Percentiles rank a stretch among this genome's conserved stretches.
Evolutionary conservation across 2,797 vertebrate species (phyloP).

Genomic region (Oreochromis grahami): DNA sequence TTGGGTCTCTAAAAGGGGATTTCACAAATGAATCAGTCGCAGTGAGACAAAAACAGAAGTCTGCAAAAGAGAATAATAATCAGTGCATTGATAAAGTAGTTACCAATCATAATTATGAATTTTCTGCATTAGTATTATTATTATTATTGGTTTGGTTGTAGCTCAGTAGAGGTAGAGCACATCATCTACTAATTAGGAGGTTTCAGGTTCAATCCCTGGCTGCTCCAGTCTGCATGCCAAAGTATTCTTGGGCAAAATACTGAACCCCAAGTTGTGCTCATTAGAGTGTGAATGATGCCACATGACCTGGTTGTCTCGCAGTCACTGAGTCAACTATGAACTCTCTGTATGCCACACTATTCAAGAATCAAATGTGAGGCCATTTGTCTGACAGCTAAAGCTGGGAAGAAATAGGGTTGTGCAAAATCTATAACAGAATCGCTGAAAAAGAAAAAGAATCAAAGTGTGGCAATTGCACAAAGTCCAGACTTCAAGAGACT

Average conservation of each 20-base stretch:
- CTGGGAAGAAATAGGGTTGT: background rate
- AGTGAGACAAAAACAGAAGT: slow-evolving; percentile 40
- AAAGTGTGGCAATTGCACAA: background rate
- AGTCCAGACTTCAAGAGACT: background rate
- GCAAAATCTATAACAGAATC: background rate
- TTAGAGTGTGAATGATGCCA: background rate
- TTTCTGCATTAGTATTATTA: background rate
- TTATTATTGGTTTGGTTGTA: background rate
- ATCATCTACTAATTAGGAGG: background rate
- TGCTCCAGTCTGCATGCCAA: background rate
- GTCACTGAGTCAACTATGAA: background rate
- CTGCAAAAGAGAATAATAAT: background rate
- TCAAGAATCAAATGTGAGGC: background rate
- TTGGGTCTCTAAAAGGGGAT: slow-evolving; percentile 45
- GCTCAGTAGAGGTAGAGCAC: background rate
- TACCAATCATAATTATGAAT: background rate
- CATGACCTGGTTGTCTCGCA: background rate
- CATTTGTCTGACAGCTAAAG: background rate
- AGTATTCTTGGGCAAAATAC: background rate
- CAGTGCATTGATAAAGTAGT: background rate
- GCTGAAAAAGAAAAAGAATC: no score
- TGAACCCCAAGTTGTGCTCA: background rate
- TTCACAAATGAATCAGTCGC: slow-evolving; percentile 45
- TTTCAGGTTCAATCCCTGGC: background rate
- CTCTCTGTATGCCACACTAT: background rate